Evolutionary conservation across 1,140 invertebrate species (phyloP), one percentile per base, ranked within the genome.

Genomic region (Drosophila nigromelanica): DNA sequence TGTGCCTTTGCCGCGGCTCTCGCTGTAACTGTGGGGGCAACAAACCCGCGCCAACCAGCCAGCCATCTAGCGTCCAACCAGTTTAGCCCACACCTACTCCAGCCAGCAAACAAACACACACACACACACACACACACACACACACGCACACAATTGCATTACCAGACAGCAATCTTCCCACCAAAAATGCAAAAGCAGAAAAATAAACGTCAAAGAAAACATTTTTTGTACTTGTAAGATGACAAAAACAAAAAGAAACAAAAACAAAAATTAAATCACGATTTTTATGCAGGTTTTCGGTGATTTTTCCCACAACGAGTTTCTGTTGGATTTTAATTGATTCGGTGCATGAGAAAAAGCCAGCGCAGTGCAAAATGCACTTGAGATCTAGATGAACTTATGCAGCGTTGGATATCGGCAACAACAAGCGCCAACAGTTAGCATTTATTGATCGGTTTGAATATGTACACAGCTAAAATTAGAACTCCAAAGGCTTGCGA

Each of bases 351-450:
- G 82, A 82, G 83, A 89, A 86, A 78, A 78, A 79, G 50, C 40
- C 62, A 78, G 63, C 42, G 74, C 74, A 43, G 48, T 55, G 56
- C 67, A 67, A 64, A 66, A 67, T 86, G 81, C 83, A 86, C 82
- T 86, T 89, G 82, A 83, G 79, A 83, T 87, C 79, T 79, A 87
- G 82, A 87, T 87, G 83, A 83, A 87, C 83, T 89, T 89, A 87
- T 77, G 79, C 55, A 52, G 40, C 75, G 58, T 82, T 75, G 76
- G 82, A 86, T 86, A 87, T 69, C 42, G 55, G n/a, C 63, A 60
- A 30, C 50, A 62, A 39, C 60, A 77, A 24, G 18, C 62, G 35
- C 42, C 37, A 60, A 63, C 66, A 86, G 54, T 67, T 21, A 66
- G 39, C 59, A 37, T 27, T 1, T 4, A 48, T n/a, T 40, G n/a